These are phyloP conservation scores for Ichneumon xanthorius DNA, from an alignment of 2,888 invertebrate species.

Conservation along the genomic window DNA sequence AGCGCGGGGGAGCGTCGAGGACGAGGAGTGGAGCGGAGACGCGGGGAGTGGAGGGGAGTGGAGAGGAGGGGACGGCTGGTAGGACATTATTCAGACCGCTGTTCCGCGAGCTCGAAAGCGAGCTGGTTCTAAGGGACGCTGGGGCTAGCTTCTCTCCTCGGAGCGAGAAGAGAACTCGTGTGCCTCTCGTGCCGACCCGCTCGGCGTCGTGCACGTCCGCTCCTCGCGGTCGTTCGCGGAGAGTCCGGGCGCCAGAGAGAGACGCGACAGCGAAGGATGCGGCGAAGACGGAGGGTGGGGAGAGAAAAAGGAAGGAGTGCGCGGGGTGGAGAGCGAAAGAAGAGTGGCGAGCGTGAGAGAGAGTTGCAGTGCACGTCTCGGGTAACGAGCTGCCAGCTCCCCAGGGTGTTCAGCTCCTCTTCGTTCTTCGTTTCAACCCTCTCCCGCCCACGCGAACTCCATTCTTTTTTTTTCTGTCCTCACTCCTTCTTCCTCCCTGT, in stretches of 20 bases:
- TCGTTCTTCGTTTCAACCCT: constrained; percentile 69
- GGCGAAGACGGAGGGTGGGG: constrained; percentile 49
- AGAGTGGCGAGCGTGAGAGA: constrained; percentile 65
- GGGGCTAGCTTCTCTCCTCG: constrained; percentile 18
- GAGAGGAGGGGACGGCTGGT: neutral
- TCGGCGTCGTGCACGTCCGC: constrained; percentile 21
- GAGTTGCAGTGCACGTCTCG: constrained; percentile 80
- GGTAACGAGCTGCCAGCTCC: constrained; percentile 84
- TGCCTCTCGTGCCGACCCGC: constrained; percentile 28
- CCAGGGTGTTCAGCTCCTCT: constrained; percentile 81
- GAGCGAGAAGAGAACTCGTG: constrained; percentile 42
- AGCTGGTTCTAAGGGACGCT: constrained; percentile 40
- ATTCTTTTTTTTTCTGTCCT: constrained; percentile 50
- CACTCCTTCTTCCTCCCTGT: neutral
- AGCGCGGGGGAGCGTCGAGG: constrained; percentile 37
- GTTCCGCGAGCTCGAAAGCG: constrained; percentile 65
- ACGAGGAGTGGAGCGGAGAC: constrained; percentile 36
- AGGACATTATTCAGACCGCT: constrained; percentile 80
- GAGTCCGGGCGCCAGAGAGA: constrained; percentile 70
- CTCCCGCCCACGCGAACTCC: constrained; percentile 50
- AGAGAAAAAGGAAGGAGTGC: constrained; percentile 64
- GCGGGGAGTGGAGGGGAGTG: constrained; percentile 31
- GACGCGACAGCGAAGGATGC: constrained; percentile 43
- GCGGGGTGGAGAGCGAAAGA: constrained; percentile 51
- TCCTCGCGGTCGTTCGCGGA: constrained; percentile 35